Conservation (phyloP, 1,140 invertebrate genomes). For the Pseudomyrmex pallidus region DNA sequence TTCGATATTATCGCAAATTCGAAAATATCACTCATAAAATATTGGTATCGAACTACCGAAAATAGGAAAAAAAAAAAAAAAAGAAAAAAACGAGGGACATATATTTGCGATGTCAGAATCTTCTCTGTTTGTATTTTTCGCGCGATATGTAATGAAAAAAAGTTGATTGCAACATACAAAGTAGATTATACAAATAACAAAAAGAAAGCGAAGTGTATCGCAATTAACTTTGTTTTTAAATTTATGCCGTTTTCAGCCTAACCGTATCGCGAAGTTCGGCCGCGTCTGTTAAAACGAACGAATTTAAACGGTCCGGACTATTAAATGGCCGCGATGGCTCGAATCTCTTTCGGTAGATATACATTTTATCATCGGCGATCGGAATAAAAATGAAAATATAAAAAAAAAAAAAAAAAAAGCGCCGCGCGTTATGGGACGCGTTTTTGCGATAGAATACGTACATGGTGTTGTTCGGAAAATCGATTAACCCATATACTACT, state of each 20-base stretch:
- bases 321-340: conserved; percentile 60
- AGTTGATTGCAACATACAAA: too few relatives aligned
- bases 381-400: conserved; percentile 61
- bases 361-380: conserved; percentile 38
- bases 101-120: background rate
- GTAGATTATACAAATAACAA: too few relatives aligned
- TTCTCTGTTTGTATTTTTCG: background rate
- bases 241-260: background rate
- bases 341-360: conserved; percentile 24
- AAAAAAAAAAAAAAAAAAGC: conserved; percentile 63
- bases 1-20: conserved; percentile 2
- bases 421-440: conserved; percentile 34
- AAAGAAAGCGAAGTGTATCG: too few relatives aligned
- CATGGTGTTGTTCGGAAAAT: conserved; percentile 49
- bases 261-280: background rate
- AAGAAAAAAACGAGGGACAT: background rate
- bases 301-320: conserved; percentile 60
- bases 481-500: conserved; percentile 43
- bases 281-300: conserved; percentile 57
- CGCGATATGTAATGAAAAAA: too few relatives aligned
- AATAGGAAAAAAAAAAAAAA: background rate
- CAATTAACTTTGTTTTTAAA: background rate
- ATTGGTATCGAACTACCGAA: background rate
- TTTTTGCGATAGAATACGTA: conserved; percentile 6
- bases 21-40: background rate